Evolutionary conservation across 2,113 vertebrate species (phyloP).

Genomic region (Forbesichthys agassizii): DNA sequence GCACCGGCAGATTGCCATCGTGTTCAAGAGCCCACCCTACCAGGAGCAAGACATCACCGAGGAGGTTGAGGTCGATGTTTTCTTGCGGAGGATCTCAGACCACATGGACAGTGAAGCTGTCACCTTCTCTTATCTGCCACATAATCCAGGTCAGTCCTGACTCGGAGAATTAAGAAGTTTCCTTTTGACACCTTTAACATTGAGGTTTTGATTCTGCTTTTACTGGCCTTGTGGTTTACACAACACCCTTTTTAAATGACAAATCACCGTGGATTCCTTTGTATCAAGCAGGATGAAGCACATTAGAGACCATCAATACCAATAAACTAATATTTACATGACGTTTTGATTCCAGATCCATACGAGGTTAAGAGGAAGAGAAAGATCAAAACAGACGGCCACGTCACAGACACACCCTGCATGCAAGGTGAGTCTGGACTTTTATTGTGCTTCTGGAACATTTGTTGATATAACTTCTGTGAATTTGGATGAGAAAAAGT

Average conservation of each 20-base stretch:
- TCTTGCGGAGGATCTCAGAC: slow-evolving; percentile 84
- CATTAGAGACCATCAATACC: too few species aligned
- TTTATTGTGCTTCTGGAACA: neutral
- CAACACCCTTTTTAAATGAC: too few species aligned
- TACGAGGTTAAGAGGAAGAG: slow-evolving; percentile 79
- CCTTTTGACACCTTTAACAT: neutral
- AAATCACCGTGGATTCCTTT: too few species aligned
- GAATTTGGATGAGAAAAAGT: neutral
- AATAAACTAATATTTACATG: neutral
- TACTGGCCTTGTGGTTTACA: too few species aligned
- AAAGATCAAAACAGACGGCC: slow-evolving; percentile 68
- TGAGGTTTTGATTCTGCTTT: neutral
- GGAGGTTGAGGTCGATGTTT: slow-evolving; percentile 80
- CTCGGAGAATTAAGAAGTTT: neutral
- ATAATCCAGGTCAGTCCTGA: slow-evolving; percentile 75
- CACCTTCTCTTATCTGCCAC: slow-evolving; percentile 83
- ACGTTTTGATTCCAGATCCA: slow-evolving; percentile 67
- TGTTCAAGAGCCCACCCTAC: slow-evolving; percentile 88
- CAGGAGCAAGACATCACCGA: slow-evolving; percentile 81
- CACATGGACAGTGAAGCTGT: slow-evolving; percentile 86
- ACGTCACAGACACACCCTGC: slow-evolving; percentile 60
- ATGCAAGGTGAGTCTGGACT: slow-evolving; percentile 52
- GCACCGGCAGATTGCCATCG: slow-evolving; percentile 91
- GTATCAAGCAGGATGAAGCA: too few species aligned
- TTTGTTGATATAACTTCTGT: neutral